Conservation (phyloP, 2,797 vertebrate genomes). For the Acanthiza pusilla region DNA sequence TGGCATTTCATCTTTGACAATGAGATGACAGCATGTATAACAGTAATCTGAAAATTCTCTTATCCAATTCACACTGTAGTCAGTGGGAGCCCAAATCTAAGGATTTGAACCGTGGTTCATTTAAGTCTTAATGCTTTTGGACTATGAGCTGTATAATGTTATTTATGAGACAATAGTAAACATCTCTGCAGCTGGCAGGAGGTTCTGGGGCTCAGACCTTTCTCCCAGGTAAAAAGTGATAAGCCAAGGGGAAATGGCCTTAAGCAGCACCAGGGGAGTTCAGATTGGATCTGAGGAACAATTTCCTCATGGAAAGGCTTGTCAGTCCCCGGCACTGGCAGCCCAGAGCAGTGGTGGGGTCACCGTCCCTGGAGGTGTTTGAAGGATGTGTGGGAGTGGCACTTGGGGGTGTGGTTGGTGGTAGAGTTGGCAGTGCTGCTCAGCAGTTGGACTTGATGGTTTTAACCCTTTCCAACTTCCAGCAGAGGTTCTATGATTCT, state of each 20-base stretch:
- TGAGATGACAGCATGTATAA: background rate
- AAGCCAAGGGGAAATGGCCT: background rate
- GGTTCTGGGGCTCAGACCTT: background rate
- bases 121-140: background rate
- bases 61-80: background rate
- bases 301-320: rapidly evolving
- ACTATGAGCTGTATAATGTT: background rate
- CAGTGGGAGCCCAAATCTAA: background rate
- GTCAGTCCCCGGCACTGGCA: background rate
- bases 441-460: background rate
- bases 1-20: background rate
- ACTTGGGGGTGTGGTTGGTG: background rate
- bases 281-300: background rate
- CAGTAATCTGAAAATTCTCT: background rate
- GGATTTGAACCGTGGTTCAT: background rate
- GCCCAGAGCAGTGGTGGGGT: background rate
- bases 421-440: background rate
- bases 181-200: background rate
- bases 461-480: background rate
- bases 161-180: background rate
- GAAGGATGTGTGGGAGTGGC: too few species aligned
- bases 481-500: rapidly evolving
- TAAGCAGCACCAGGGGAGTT: too few species aligned
- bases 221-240: too few species aligned
- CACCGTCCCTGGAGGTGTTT: too few species aligned